Base-by-base conservation (phyloP, 2,113 vertebrate species). In the Butorides virescens region DNA sequence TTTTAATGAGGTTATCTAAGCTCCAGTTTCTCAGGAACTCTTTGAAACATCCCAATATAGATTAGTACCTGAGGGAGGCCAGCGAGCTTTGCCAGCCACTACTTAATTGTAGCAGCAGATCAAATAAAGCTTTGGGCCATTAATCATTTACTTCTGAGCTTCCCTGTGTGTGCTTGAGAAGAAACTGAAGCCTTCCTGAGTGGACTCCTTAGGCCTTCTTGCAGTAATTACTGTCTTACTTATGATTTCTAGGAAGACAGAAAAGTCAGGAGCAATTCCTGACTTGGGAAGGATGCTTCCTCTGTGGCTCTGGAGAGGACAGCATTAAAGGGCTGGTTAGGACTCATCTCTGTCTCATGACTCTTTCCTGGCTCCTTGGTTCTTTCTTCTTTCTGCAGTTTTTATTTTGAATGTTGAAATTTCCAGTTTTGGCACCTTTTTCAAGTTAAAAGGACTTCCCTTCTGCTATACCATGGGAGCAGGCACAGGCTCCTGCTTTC, bases 61-160 rank as follows among this genome's bases (percentile, higher is more conserved):
- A 84, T 96, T 94, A 68, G 55, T 90, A 87, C 76, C 66, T 84
- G 86, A 94, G 90, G 61, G 72, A 91, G 30, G 59, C 52, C 10
- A 7, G 37, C 63, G 62, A 83, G 75, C 59, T 94, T 86, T 88
- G 65, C 89, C 89, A 97, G 68, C 42, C 73, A 78, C 74, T 66
- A 32, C 29, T 68, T 89, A 88, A 75, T 67, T 85, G 86, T 23
- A 66, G 58, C 56, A 90, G 46, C 52, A 80, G 80, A 91, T 63
- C 59, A 96, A 86, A 93, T 88, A 74, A 87, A 71, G 91, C 77
- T 85, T 92, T 84, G 72, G 56, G n/a, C 22, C 87, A 88, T 97
- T 95, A 86, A 75, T 96, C 82, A 90, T 96, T 92, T 85, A 55
- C 77, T 95, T 94, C 81, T 63, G 84, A 90, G 67, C 81, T 96